Evolutionary conservation across 2,797 vertebrate species (phyloP), one percentile per base, ranked within the genome.

Genomic region (Phrynocephalus guinanensis): DNA sequence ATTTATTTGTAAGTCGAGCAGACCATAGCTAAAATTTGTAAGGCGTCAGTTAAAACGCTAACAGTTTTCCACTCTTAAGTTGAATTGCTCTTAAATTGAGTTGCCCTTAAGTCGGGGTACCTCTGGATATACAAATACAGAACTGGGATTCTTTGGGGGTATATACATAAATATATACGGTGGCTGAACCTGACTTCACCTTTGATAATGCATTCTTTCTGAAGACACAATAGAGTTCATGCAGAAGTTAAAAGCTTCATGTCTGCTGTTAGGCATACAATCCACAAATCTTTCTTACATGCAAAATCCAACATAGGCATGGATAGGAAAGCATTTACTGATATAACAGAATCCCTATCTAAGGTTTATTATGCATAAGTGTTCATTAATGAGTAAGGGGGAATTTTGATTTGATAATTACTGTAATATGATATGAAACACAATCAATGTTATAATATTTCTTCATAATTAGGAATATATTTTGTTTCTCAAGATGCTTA

Each of bases 361-460:
- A 83, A 83, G 6, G 6, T 71, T 24, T 60, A 60, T 28, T n/a
- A n/a, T 83, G 63, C 3, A 44, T 6, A 50, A 76, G 11, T 82
- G 24, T 60, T 68, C 2, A 38, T 68, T 68, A 38, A 10, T 60
- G 28, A 50, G 22, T 16, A n/a, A 67, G 20, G 22, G 44, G 66
- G 63, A 24, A 50, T 13, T 50, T 20, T 52, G 11, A 50, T 33
- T n/a, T 66, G 56, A 75, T 63, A 2, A 83, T 83, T 52, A 70
- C 78, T 33, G 30, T 79, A 63, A 44, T 48, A 83, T 9, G 70
- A 63, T 83, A 24, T n/a, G 50, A 87, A 87, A 78, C 56, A 60
- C 56, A 83, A 83, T 20, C 77, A 83, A 87, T 83, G 70, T 70
- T 68, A 24, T 50, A 79, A 83, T 48, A 84, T 88, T 83, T 70